phyloP scores from a whole-genome alignment of 2,797 vertebrate genomes.

The Gambelia wislizenii region DNA sequence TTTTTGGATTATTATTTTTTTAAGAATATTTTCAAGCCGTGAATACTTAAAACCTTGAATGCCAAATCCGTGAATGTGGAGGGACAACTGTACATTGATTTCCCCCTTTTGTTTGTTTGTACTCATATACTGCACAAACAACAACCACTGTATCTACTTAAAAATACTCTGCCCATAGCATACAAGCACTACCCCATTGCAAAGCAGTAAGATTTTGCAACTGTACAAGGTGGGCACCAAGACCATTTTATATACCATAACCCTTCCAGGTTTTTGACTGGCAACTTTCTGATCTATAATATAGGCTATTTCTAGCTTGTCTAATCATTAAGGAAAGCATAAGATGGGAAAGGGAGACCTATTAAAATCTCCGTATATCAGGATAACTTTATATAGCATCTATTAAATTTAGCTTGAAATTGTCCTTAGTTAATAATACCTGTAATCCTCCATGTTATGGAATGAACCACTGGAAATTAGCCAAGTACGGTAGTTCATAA shows the following conservation, averaged over 20 bases:
- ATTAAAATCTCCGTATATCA: background rate
- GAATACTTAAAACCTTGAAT: no score
- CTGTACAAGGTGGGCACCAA: background rate
- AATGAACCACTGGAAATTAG: slow-evolving; percentile 1
- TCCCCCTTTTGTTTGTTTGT: no score
- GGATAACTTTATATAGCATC: background rate
- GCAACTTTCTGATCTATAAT: background rate
- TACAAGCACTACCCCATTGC: background rate
- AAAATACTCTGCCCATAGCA: background rate
- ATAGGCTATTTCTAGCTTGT: background rate
- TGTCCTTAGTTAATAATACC: background rate
- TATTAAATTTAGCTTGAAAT: slow-evolving; percentile 14
- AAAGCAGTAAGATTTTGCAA: background rate
- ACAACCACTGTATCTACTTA: background rate
- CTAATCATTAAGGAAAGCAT: background rate
- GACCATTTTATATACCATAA: background rate
- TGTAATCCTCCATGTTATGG: slow-evolving; percentile 4
- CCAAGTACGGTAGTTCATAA: slow-evolving; percentile 14
- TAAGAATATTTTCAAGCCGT: no score
- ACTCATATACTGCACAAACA: background rate
- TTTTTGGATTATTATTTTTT: no score
- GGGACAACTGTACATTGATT: no score
- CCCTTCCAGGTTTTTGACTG: background rate
- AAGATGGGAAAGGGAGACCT: background rate
- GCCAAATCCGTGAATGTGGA: no score